Evolutionary conservation across 2,888 invertebrate genomes (phyloP).

Genomic region (Tolmerus cingulatus): DNA sequence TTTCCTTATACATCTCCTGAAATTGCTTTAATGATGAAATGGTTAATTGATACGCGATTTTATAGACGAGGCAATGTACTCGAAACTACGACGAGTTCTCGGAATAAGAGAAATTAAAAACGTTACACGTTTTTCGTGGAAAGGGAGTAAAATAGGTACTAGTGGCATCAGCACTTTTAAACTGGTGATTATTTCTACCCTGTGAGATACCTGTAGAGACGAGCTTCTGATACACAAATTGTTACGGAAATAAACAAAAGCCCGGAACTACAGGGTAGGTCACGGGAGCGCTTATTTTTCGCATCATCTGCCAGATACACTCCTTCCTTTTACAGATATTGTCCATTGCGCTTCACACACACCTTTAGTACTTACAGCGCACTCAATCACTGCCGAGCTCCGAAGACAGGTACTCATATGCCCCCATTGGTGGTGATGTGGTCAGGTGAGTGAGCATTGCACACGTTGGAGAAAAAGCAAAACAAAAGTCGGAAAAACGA

Average conservation of each 20-base stretch:
- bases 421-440: not conserved
- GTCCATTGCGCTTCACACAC: not conserved
- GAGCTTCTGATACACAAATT: constrained; percentile 87
- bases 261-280: constrained; percentile 99
- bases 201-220: constrained; percentile 99
- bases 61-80: not conserved
- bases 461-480: constrained; percentile 12
- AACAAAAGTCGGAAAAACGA: constrained; percentile 7
- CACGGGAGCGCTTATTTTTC: constrained; percentile 84
- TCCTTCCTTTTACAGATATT: not conserved
- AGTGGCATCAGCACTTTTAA: not conserved
- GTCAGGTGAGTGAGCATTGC: constrained; percentile 34
- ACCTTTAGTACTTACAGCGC: not conserved
- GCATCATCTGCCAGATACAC: not conserved
- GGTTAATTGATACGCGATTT: not conserved
- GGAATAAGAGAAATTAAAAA: not conserved
- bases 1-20: not conserved
- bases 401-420: not conserved
- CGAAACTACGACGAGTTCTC: not conserved
- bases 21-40: not conserved
- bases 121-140: not conserved
- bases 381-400: not conserved
- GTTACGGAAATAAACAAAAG: constrained; percentile 84
- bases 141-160: not conserved
- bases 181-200: constrained; percentile 67